Evolutionary conservation across 2,797 vertebrate species (phyloP).

Genomic region (Xenopus petersii): DNA sequence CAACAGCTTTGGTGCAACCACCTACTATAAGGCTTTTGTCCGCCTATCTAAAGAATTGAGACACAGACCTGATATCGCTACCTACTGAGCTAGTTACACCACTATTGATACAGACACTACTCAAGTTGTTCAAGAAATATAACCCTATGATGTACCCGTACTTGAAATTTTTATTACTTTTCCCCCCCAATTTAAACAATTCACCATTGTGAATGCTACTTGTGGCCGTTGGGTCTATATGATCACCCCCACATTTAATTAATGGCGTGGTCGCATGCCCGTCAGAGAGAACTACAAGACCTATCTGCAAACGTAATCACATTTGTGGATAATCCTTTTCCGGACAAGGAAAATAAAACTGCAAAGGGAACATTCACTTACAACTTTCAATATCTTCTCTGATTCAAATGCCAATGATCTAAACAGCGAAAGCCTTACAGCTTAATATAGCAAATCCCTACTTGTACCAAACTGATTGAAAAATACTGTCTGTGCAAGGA

Average conservation of each 20-base stretch:
- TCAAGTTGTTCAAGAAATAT: no score
- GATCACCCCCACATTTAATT: not conserved
- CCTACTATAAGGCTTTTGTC: no score
- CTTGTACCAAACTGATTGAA: constrained; percentile 64
- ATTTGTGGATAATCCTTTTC: constrained; percentile 82
- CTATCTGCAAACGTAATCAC: constrained; percentile 46
- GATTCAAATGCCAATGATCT: constrained; percentile 70
- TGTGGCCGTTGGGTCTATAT: no score
- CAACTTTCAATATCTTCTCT: constrained; percentile 76
- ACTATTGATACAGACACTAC: no score
- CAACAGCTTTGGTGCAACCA: no score
- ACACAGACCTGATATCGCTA: no score
- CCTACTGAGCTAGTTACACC: no score
- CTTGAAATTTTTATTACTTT: no score
- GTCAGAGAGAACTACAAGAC: constrained; percentile 20
- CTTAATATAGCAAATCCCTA: constrained; percentile 66
- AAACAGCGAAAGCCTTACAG: constrained; percentile 74
- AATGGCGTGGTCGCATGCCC: not conserved
- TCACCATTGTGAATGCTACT: no score
- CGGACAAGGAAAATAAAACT: constrained; percentile 67
- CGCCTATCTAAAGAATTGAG: no score
- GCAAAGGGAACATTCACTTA: constrained; percentile 70
- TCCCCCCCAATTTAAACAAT: no score
- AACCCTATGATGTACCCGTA: no score
- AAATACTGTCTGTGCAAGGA: constrained; percentile 60